Evolutionary conservation across 1,140 invertebrate genomes (phyloP), one percentile per base, ranked within the genome.

Genomic region (Camponotus vicinus): DNA sequence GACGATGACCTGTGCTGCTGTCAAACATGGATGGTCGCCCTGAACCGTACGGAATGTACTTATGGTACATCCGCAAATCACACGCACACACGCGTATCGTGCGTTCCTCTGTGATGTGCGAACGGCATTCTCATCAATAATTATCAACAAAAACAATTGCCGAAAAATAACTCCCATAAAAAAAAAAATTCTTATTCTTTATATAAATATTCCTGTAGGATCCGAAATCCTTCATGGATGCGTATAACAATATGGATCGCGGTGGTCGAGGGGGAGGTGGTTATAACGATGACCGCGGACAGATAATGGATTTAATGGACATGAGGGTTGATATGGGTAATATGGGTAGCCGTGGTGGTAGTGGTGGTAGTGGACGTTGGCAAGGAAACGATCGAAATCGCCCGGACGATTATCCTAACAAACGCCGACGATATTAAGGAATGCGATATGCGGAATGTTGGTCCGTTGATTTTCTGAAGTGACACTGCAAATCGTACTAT

Each of bases 1-100:
- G 94, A 95, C 92, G 94, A 95, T 94, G 94, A 94, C 94, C 94
- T 94, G 92, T 93, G 94, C 94, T 95, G 95, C 95, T 95, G 94
- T 94, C 92, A 92, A 95, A 94, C 94, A 93, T 94, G 95, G 94
- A 95, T 95, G 94, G 87, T 95, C 95, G 88, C 88, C 93, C 92
- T 93, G 92, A 93, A 93, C 89, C 86, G 87, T 93, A 77, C 70
- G 85, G 87, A 91, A 92, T 92, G 85, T 92, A 90, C 89, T 92
- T 89, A 90, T 88, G 90, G 85, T 90, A 90, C 90, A 92, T 90
- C 88, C 83, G 79, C 86, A 71, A 91, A 88, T 88, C 70, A 77
- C 32, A n/a, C 79, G 66, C 77, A 66, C 73, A 66, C 71, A 69
- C 59, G 75, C 67, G 85, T 84, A 77, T 64, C 75, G 63, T 76